These are phyloP conservation scores for Hyles lineata DNA, from an alignment of 2,888 invertebrate genomes.

Conservation along the genomic window DNA sequence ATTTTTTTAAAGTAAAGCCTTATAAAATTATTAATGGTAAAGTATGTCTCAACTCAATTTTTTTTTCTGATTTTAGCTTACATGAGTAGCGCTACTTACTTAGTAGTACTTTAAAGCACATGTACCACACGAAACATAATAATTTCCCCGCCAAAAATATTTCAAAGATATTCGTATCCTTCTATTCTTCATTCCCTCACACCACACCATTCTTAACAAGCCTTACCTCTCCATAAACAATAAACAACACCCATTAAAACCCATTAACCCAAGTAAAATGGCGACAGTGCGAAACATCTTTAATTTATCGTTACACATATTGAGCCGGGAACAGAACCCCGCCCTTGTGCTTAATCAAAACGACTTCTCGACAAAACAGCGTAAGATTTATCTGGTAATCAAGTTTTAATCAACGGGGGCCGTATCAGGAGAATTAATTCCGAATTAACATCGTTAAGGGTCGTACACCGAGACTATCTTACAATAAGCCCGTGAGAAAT, in stretches of 20 bases:
- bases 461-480: slow-evolving; percentile 54
- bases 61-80: no score
- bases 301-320: slow-evolving; percentile 10
- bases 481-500: slow-evolving; percentile 74
- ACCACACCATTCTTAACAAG: neutral
- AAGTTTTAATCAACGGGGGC: slow-evolving; percentile 75
- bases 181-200: neutral
- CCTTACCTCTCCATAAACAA: slow-evolving; percentile 20
- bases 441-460: slow-evolving; percentile 70
- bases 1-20: no score
- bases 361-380: slow-evolving; percentile 47
- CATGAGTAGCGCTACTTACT: no score
- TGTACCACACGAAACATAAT: no score
- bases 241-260: slow-evolving; percentile 18
- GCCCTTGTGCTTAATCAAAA: slow-evolving; percentile 35
- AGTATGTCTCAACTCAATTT: no score
- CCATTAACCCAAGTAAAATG: neutral
- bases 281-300: slow-evolving; percentile 5
- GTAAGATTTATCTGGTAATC: slow-evolving; percentile 74
- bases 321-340: neutral
- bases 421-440: slow-evolving; percentile 75
- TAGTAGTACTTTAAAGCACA: no score
- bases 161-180: no score
- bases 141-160: no score
- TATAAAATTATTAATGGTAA: no score